phyloP scores from a whole-genome alignment of 2,888 invertebrate genomes.

The Microdon myrmicae region DNA sequence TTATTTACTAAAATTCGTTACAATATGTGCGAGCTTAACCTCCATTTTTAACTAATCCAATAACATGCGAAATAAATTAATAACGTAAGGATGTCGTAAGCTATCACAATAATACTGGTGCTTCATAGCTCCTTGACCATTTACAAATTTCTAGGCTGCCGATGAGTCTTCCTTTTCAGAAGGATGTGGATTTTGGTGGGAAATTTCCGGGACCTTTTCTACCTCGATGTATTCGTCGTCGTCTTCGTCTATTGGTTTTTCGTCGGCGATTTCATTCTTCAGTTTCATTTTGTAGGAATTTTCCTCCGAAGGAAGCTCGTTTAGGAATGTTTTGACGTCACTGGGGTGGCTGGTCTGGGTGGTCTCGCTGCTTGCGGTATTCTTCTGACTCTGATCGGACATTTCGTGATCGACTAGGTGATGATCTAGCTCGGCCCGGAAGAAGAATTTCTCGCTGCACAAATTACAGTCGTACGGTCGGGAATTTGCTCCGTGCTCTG shows the following conservation, averaged over 20 bases:
- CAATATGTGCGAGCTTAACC: slow-evolving; percentile 49
- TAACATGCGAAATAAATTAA: slow-evolving; percentile 47
- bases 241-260: slow-evolving; percentile 52
- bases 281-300: slow-evolving; percentile 14
- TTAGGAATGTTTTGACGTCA: slow-evolving; percentile 29
- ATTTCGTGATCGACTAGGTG: slow-evolving; percentile 75
- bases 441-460: slow-evolving; percentile 88
- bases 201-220: slow-evolving; percentile 61
- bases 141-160: slow-evolving; percentile 3
- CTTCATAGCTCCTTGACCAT: slow-evolving; percentile 16
- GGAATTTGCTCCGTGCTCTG: slow-evolving; percentile 84
- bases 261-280: slow-evolving; percentile 19
- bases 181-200: slow-evolving; percentile 20
- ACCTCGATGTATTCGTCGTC: slow-evolving; percentile 67
- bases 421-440: slow-evolving; percentile 90
- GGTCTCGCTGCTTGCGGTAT: slow-evolving; percentile 1
- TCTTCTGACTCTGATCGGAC: slow-evolving; percentile 41
- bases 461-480: slow-evolving; percentile 87
- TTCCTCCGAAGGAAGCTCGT: slow-evolving; percentile 3
- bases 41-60: slow-evolving; percentile 47
- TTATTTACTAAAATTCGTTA: slow-evolving; percentile 50
- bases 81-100: slow-evolving; percentile 40
- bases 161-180: slow-evolving; percentile 24
- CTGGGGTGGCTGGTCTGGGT: neutral
- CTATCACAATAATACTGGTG: slow-evolving; percentile 52